Percentiles rank a stretch among this genome's conserved stretches.
Conservation (phyloP, 2,888 invertebrate species). For the Hedychridium roseum region DNA sequence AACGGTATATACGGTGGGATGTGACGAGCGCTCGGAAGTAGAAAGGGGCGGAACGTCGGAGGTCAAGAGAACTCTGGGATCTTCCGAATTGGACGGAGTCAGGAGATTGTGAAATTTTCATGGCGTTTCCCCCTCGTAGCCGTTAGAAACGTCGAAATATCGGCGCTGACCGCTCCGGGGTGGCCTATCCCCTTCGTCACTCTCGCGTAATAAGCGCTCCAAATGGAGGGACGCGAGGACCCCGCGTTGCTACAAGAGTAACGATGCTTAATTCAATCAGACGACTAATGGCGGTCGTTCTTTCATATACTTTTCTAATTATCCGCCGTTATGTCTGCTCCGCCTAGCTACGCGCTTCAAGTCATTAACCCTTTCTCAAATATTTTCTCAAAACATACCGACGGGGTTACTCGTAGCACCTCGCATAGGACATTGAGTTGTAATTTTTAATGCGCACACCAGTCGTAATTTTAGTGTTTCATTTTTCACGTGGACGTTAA, state of each 20-base stretch:
- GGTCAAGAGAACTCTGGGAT: conserved; percentile 19
- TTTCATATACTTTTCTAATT: conserved; percentile 15
- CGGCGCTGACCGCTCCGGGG: conserved; percentile 35
- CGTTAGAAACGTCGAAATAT: conserved; percentile 35
- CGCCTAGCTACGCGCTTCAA: no score
- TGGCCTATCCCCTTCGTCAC: conserved; percentile 14
- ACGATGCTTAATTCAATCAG: conserved; percentile 42
- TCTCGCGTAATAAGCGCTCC: conserved; percentile 33
- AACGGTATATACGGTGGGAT: conserved; percentile 9
- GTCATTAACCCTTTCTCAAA: no score
- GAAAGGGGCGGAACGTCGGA: conserved; percentile 2
- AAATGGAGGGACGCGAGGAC: conserved; percentile 26
- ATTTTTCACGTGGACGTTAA: no score
- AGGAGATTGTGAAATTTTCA: conserved; percentile 46
- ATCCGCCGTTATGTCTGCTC: no score
- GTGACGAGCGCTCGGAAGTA: neutral
- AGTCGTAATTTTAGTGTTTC: no score
- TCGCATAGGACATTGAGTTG: no score
- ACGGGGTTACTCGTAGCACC: no score
- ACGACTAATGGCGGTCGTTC: conserved; percentile 7
- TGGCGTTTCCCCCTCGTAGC: conserved; percentile 32
- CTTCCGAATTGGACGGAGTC: conserved; percentile 29
- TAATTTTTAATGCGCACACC: no score
- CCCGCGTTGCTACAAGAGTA: conserved; percentile 19
- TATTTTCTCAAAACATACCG: no score